Base-by-base conservation (phyloP, 2,113 vertebrate genomes). In the Diglossa brunneiventris region DNA sequence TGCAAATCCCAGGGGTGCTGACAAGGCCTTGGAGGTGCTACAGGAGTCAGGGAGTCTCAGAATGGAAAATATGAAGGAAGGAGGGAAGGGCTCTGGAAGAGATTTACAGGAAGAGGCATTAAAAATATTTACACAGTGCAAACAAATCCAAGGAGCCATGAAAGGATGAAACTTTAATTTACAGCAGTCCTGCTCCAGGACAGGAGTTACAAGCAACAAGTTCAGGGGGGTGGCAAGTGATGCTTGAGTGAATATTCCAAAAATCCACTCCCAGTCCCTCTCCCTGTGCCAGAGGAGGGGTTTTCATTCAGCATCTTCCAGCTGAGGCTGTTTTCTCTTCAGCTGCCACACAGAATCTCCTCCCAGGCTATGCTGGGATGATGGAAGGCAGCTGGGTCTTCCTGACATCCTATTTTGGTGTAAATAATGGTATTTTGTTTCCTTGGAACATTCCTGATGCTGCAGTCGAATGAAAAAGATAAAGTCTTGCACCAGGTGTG, bases 261-360 rank as follows among this genome's bases (percentile, higher is more conserved):
- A 70, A 42, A 2, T 13, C 22, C 31, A n/a, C 1, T 50, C 72
- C 8, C 1, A 6, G 0, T 22, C 2, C 14, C 16, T 26, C 0
- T 64, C 44, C 8, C 0, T 39, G 6, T 8, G 23, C 70, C 82
- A 41, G 18, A 58, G 20, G 21, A 33, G 52, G 3, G 23, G 4
- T 70, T 78, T 77, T 39, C 53, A 46, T 61, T 72, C 31, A 44
- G 33, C 7, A 4, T 16, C 11, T 46, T 53, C 67, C 55, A 53
- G 68, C 50, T 9, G 26, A 24, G 39, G 33, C 44, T 35, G 20
- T 27, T 77, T 66, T 39, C 47, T 67, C 21, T 39, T 47, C 75
- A 49, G 72, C 49, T 73, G 68, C 69, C n/a, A 7, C 61, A 22
- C 39, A 30, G 47, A 37, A 50, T 62, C 49, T 83, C 31, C 44